Conservation (phyloP, 2,113 vertebrate species). For the Scytalopus superciliaris region DNA sequence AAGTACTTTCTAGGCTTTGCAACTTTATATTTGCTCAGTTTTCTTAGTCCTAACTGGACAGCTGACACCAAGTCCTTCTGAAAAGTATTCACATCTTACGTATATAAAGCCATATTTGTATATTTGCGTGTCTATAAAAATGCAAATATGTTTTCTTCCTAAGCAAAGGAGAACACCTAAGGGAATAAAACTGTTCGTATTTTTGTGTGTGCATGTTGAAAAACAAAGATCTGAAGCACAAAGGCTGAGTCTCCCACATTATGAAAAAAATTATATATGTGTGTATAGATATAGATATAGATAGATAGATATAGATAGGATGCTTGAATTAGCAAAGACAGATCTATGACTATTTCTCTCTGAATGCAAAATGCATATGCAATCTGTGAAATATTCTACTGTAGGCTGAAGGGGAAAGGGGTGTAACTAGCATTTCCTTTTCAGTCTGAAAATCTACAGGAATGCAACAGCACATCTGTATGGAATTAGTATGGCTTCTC, state of each 20-base stretch:
- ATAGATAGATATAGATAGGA: not conserved
- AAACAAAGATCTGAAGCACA: not conserved
- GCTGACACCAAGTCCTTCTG: not conserved
- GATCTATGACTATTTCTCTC: not conserved
- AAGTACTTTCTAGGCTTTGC: not conserved
- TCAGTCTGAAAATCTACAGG: constrained; percentile 76
- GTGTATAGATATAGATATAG: not conserved
- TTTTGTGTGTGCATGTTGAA: not conserved
- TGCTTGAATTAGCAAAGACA: not conserved
- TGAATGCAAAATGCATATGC: constrained; percentile 28
- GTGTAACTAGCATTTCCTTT: constrained; percentile 80
- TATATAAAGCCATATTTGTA: not conserved
- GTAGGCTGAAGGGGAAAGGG: constrained; percentile 53
- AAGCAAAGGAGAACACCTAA: not conserved
- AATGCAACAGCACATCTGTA: constrained; percentile 78
- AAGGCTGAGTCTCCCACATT: not conserved
- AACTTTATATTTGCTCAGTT: not conserved
- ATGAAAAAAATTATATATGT: not conserved
- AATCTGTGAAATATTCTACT: constrained; percentile 61
- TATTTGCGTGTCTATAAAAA: not conserved
- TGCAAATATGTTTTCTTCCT: not conserved
- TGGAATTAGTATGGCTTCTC: constrained; percentile 71
- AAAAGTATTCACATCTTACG: not conserved
- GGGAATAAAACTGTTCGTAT: not conserved
- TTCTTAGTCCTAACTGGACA: not conserved